Evolutionary conservation across 2,113 vertebrate species (phyloP).

Genomic region (Brachypodius melanocephalos): DNA sequence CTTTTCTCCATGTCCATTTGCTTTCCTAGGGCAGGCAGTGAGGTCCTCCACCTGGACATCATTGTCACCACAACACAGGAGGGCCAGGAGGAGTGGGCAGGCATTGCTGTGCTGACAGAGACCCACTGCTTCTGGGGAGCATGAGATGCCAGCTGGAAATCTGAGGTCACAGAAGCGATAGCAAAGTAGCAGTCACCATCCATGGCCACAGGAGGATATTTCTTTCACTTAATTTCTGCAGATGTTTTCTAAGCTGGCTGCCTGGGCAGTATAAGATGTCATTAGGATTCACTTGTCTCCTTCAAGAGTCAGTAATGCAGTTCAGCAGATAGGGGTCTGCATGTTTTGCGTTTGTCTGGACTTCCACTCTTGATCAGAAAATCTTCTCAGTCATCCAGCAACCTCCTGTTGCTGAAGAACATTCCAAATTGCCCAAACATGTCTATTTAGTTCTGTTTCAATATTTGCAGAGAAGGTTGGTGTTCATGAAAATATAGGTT

Average conservation of each 20-base stretch:
- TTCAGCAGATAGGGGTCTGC: background rate
- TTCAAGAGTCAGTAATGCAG: background rate
- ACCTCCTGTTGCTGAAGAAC: background rate
- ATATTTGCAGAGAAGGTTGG: background rate
- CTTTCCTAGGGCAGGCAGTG: background rate
- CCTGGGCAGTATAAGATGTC: background rate
- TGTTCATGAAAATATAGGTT: background rate
- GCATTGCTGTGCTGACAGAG: background rate
- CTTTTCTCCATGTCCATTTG: background rate
- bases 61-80: background rate
- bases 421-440: fast-evolving
- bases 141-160: background rate
- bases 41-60: background rate
- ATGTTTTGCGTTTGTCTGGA: background rate
- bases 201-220: background rate
- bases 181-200: background rate
- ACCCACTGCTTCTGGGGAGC: background rate
- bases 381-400: background rate
- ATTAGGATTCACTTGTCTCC: background rate
- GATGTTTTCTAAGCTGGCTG: background rate
- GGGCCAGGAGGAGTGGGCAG: background rate
- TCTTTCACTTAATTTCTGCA: background rate
- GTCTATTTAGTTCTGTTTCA: background rate
- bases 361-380: background rate
- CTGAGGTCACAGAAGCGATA: background rate